Percentiles rank a stretch among this genome's conserved stretches.
Evolutionary conservation across 2,113 vertebrate genomes (phyloP).

Genomic region (Callipepla californica): DNA sequence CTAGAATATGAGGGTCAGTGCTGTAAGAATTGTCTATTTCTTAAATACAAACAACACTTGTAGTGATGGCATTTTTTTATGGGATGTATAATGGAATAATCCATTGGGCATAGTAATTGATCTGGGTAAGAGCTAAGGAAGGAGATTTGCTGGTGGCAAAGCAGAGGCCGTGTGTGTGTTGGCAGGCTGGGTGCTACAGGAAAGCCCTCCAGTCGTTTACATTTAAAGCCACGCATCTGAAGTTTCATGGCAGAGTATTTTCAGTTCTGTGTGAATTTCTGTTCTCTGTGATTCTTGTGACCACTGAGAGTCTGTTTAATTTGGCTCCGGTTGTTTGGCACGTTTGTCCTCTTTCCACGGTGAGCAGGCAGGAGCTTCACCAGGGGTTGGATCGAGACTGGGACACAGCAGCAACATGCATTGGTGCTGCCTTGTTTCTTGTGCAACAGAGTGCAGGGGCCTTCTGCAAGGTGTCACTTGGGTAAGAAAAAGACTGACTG

Average conservation of each 20-base stretch:
- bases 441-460: too few species aligned
- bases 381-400: not conserved
- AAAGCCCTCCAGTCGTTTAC: not conserved
- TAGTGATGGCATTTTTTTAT: not conserved
- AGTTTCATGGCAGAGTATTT: slow-evolving; percentile 7
- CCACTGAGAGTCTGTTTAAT: not conserved
- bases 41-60: not conserved
- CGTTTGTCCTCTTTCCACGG: not conserved
- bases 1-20: not conserved
- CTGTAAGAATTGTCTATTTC: not conserved
- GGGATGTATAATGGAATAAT: fast-evolving
- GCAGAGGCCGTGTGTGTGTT: not conserved
- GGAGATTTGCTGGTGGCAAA: not conserved
- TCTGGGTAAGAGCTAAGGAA: not conserved
- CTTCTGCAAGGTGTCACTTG: not conserved
- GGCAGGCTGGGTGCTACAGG: not conserved
- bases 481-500: not conserved
- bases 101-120: fast-evolving
- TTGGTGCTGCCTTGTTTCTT: not conserved
- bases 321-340: not conserved
- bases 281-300: not conserved
- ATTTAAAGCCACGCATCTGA: not conserved
- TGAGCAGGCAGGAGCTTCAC: not conserved
- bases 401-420: fast-evolving
- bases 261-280: not conserved